These are phyloP conservation scores for Schizothorax lantsangensis DNA, from an alignment of 2,797 vertebrate genomes.

Conservation along the genomic window DNA sequence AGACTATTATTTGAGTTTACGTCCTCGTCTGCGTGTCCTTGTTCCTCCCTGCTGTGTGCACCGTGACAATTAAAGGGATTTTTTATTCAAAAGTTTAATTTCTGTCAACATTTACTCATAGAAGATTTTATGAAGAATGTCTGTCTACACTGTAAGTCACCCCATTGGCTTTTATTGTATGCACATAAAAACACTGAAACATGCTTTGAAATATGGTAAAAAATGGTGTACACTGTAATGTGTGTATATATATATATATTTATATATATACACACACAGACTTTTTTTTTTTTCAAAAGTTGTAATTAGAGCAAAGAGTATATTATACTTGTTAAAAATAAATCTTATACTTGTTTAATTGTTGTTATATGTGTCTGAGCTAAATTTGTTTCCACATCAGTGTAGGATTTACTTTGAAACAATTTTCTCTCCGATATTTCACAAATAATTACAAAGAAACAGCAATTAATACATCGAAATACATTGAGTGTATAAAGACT, in stretches of 20 bases:
- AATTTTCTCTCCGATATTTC: not conserved
- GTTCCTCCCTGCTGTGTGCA: too few species aligned
- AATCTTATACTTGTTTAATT: not conserved
- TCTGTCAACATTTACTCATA: not conserved
- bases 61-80: not conserved
- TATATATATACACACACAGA: too few species aligned
- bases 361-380: not conserved
- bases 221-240: not conserved
- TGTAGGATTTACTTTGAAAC: not conserved
- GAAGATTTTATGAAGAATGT: not conserved
- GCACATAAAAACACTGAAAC: not conserved
- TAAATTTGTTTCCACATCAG: not conserved
- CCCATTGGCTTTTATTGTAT: not conserved
- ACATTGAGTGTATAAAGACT: not conserved
- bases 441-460: not conserved
- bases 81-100: not conserved
- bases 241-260: too few species aligned
- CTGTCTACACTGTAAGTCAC: not conserved
- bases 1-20: too few species aligned
- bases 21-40: too few species aligned
- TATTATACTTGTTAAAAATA: not conserved
- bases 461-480: not conserved
- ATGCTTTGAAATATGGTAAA: not conserved
- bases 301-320: not conserved
- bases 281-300: not conserved